Evolutionary conservation across 2,888 invertebrate species (phyloP).

Genomic region (Neoscelio sp.): DNA sequence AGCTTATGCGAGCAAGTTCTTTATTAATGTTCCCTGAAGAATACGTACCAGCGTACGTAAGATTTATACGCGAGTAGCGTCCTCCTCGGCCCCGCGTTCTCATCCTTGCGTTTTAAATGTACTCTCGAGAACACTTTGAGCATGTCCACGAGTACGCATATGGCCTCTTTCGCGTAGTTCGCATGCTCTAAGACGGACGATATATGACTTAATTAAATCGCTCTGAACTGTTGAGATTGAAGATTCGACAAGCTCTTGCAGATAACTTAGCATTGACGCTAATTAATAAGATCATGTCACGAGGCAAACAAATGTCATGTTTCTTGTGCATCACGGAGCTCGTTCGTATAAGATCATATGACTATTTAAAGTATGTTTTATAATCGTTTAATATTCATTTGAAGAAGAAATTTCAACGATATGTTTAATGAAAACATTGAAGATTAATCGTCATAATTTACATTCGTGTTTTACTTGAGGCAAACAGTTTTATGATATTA

Average conservation of each 20-base stretch:
- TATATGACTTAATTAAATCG: slow-evolving; percentile 62
- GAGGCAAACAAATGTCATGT: slow-evolving; percentile 14
- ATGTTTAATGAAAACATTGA: too few species aligned
- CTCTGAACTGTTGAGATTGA: slow-evolving; percentile 49
- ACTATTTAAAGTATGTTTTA: too few species aligned
- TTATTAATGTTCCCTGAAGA: slow-evolving; percentile 61
- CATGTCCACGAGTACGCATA: slow-evolving; percentile 58
- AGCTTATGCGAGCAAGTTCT: slow-evolving; percentile 53
- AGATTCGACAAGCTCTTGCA: slow-evolving; percentile 51
- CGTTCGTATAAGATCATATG: too few species aligned
- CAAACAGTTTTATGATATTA: too few species aligned
- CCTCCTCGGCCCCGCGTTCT: slow-evolving; percentile 24
- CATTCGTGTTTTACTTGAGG: too few species aligned
- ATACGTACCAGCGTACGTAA: slow-evolving; percentile 53
- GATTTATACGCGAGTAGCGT: slow-evolving; percentile 48
- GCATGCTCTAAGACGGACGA: slow-evolving; percentile 58
- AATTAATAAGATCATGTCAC: slow-evolving; percentile 57
- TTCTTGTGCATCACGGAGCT: too few species aligned
- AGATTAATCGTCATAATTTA: too few species aligned
- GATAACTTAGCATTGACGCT: slow-evolving; percentile 53
- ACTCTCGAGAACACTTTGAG: slow-evolving; percentile 58
- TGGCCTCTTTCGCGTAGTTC: slow-evolving; percentile 49
- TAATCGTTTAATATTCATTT: too few species aligned
- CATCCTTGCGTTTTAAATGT: slow-evolving; percentile 48
- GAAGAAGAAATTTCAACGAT: too few species aligned